Evolutionary conservation across 2,113 vertebrate genomes (phyloP).

Genomic region (Crocuta crocuta): DNA sequence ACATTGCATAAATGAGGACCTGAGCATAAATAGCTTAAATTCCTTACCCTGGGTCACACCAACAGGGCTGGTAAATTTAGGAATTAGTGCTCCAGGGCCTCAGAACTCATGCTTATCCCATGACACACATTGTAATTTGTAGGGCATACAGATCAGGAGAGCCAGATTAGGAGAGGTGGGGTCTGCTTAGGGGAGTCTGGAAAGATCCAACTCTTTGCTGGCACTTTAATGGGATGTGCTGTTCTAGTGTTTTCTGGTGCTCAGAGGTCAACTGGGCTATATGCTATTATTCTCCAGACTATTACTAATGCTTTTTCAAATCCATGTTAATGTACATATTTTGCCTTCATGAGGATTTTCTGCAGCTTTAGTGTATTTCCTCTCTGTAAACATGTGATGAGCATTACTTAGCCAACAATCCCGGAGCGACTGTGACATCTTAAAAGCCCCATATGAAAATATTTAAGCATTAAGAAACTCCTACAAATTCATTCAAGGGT

Average conservation of each 20-base stretch:
- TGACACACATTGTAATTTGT: neutral
- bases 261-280: neutral
- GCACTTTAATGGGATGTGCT: neutral
- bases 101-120: no score
- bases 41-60: neutral
- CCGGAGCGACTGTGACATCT: neutral
- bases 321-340: neutral
- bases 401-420: neutral
- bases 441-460: constrained; percentile 27
- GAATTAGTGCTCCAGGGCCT: neutral
- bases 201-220: neutral
- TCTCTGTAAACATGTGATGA: neutral
- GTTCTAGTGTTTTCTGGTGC: neutral
- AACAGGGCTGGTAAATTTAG: neutral
- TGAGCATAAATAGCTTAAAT: neutral
- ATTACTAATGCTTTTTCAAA: constrained; percentile 23
- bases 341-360: constrained; percentile 61
- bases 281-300: neutral
- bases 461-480: neutral
- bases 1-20: neutral
- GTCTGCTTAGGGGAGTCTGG: neutral
- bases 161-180: neutral
- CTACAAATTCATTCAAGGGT: neutral
- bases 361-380: constrained; percentile 52
- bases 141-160: neutral